These are phyloP conservation scores for Imbricaverruca yamaguchii DNA, from an alignment of 2,888 invertebrate genomes.

Conservation along the genomic window DNA sequence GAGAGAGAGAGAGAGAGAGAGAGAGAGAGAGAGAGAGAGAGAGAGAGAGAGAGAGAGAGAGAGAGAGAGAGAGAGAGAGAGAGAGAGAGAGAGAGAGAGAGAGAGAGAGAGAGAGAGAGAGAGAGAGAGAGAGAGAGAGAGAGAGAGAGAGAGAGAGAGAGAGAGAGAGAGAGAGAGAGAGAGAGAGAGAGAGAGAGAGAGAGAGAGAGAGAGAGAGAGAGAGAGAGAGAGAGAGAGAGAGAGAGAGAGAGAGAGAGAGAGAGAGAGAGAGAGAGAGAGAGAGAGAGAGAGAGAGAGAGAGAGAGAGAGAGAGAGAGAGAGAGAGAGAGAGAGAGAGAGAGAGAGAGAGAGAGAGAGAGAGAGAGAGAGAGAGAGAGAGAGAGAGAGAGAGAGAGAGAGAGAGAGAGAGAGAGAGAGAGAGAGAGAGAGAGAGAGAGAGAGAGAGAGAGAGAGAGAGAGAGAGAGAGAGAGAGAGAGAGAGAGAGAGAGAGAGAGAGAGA, in stretches of 20 bases:
- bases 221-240: constrained; percentile 6
- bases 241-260: background rate
- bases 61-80: too few species aligned
- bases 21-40: background rate
- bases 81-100: too few species aligned
- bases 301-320: background rate
- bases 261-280: background rate
- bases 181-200: constrained; percentile 31
- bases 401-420: constrained; percentile 5
- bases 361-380: too few species aligned
- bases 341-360: too few species aligned
- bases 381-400: background rate
- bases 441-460: background rate
- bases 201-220: constrained; percentile 10
- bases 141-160: constrained; percentile 16
- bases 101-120: too few species aligned
- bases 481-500: constrained; percentile 22
- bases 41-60: background rate
- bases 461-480: background rate
- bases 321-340: constrained; percentile 20
- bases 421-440: background rate
- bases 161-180: constrained; percentile 30
- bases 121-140: too few species aligned
- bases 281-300: background rate
- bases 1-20: too few species aligned